A percentile compares a stretch with the other conserved stretches of the same genome.
Evolutionary conservation across 2,888 invertebrate species (phyloP).

Genomic region (Monochamus alternatus): DNA sequence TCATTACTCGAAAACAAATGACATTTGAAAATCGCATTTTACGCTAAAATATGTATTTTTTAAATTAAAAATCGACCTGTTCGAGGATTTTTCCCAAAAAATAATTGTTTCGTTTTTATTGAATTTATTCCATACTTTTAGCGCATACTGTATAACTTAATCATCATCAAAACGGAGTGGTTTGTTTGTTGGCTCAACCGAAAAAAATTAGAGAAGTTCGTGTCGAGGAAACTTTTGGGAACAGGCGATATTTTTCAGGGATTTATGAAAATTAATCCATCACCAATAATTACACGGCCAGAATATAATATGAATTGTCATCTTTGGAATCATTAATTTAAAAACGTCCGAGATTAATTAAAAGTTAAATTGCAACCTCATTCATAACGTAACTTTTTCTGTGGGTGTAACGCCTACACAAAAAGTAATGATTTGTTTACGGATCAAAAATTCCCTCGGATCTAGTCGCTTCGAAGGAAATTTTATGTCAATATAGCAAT

Average conservation of each 20-base stretch:
- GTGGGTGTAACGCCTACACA: constrained; percentile 7
- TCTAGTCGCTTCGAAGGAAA: background rate
- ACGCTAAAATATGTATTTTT: too few relatives aligned
- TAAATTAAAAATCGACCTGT: too few relatives aligned
- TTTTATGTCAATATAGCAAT: too few relatives aligned
- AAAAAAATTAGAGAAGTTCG: background rate
- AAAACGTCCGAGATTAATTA: constrained; percentile 5
- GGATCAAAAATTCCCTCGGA: background rate
- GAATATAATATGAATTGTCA: constrained; percentile 13
- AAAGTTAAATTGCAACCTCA: constrained; percentile 10
- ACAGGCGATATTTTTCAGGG: background rate
- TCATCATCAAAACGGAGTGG: too few relatives aligned
- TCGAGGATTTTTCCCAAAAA: too few relatives aligned
- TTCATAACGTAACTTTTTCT: constrained; percentile 8
- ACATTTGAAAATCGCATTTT: too few relatives aligned
- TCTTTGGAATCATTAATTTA: constrained; percentile 9
- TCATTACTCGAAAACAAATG: too few relatives aligned
- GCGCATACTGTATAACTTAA: too few relatives aligned
- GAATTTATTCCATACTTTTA: too few relatives aligned
- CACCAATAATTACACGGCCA: background rate
- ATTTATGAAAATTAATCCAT: constrained; percentile 10
- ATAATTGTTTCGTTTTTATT: too few relatives aligned
- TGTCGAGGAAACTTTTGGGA: background rate
- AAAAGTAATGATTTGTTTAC: constrained; percentile 5
- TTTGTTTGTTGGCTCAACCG: too few relatives aligned